Conservation (phyloP, 2,113 vertebrate species). For the Siniperca chuatsi region DNA sequence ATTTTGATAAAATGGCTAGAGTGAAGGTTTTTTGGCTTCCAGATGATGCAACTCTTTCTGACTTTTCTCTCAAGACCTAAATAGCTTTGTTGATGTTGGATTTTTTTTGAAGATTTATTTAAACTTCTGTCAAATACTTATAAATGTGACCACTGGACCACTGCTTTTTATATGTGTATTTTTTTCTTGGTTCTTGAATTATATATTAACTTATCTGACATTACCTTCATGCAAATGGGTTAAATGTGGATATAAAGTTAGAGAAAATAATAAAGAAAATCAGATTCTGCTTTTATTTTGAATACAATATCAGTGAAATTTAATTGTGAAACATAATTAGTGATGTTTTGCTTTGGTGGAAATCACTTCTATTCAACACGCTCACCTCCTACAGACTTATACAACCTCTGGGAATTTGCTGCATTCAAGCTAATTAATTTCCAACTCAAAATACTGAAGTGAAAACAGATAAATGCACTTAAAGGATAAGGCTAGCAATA, state of each 20-base stretch:
- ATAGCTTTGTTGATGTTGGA: constrained; percentile 39
- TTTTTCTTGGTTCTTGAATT: constrained; percentile 6
- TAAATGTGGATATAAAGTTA: neutral
- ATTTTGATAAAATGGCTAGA: constrained; percentile 31
- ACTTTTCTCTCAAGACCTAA: constrained; percentile 14
- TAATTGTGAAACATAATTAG: neutral
- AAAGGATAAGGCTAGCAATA: neutral
- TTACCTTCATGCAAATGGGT: neutral
- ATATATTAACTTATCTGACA: neutral
- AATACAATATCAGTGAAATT: neutral
- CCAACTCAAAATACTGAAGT: neutral
- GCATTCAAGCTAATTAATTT: neutral
- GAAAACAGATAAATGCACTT: neutral
- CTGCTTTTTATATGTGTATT: neutral
- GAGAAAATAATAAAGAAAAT: neutral
- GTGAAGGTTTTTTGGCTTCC: constrained; percentile 19
- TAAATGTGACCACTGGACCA: constrained; percentile 2
- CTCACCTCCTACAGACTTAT: neutral
- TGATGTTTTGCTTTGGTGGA: neutral
- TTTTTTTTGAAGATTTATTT: constrained; percentile 4
- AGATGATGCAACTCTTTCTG: constrained; percentile 16
- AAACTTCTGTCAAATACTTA: constrained; percentile 13
- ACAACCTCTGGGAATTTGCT: neutral
- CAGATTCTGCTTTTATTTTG: neutral
- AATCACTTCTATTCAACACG: neutral